phyloP scores from a whole-genome alignment of 2,797 vertebrate species.

The Capromys pilorides region DNA sequence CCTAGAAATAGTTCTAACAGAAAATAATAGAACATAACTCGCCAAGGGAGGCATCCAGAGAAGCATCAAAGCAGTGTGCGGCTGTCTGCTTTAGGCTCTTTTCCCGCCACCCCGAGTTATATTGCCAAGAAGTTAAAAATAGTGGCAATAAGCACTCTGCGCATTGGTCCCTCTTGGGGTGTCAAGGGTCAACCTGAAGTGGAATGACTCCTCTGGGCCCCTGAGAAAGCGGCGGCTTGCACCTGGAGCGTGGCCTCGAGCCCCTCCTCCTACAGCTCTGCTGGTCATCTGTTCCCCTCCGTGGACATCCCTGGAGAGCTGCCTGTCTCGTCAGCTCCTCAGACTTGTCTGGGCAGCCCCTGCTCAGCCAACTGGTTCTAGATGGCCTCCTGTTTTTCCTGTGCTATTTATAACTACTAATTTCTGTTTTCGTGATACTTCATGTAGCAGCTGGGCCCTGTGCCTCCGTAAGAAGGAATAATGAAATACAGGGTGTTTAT shows the following conservation, averaged over 20 bases:
- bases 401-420: conserved; percentile 76
- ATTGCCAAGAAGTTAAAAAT: conserved; percentile 81
- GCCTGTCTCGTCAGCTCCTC: neutral
- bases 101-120: conserved; percentile 67
- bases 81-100: conserved; percentile 77
- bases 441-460: conserved; percentile 61
- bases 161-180: conserved; percentile 68
- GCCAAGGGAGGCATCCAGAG: conserved; percentile 72
- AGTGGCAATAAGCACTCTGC: conserved; percentile 64
- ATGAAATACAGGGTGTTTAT: conserved; percentile 71
- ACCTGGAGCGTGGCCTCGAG: neutral
- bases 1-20: conserved; percentile 74
- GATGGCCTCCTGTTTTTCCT: conserved; percentile 68
- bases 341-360: conserved; percentile 54
- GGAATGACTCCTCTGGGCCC: neutral
- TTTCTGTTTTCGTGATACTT: conserved; percentile 75
- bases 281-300: neutral
- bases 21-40: conserved; percentile 76
- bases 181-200: conserved; percentile 64
- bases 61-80: conserved; percentile 68
- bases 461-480: conserved; percentile 58
- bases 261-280: neutral
- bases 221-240: neutral
- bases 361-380: conserved; percentile 42
- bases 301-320: neutral